Conservation (phyloP, 2,888 invertebrate genomes). For the Stenichneumon culpator region DNA sequence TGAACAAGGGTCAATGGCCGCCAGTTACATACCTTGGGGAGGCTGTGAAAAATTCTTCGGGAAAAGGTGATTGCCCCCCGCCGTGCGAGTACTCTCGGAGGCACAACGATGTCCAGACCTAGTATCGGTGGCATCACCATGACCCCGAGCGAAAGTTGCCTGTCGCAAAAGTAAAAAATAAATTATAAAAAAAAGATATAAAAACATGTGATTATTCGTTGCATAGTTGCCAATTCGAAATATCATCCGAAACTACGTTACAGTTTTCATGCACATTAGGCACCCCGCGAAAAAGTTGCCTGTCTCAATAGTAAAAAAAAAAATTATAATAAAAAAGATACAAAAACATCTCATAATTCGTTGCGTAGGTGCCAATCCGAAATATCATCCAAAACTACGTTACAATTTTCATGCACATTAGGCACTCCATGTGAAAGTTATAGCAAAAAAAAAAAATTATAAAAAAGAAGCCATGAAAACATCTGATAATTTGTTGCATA, state of each 20-base stretch:
- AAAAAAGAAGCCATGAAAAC: not conserved
- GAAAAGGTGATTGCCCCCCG: slow-evolving; percentile 73
- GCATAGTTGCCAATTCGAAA: slow-evolving; percentile 1
- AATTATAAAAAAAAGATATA: not conserved
- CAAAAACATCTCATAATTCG: slow-evolving; percentile 16
- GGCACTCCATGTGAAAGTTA: too few relatives aligned
- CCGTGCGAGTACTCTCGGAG: slow-evolving; percentile 72
- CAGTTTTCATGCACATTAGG: slow-evolving; percentile 36
- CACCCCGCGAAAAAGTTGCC: not conserved
- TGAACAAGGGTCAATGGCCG: too few relatives aligned
- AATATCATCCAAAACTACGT: slow-evolving; percentile 1
- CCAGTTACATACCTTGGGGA: slow-evolving; percentile 39
- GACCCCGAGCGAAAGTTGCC: not conserved
- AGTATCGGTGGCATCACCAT: slow-evolving; percentile 76
- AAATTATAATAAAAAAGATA: too few relatives aligned
- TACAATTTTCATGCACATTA: slow-evolving; percentile 33
- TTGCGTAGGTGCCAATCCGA: not conserved
- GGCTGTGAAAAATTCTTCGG: slow-evolving; percentile 49
- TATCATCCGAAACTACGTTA: slow-evolving; percentile 1
- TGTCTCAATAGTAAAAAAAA: not conserved
- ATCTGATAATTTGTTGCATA: too few relatives aligned
- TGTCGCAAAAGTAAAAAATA: not conserved
- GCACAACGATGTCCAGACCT: slow-evolving; percentile 75
- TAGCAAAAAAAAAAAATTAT: slow-evolving; percentile 1
- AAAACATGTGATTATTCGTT: too few relatives aligned